Percentiles rank a stretch among this genome's conserved stretches.
Evolutionary conservation across 2,113 vertebrate genomes (phyloP).

Genomic region (Andinoacara biseriatus): DNA sequence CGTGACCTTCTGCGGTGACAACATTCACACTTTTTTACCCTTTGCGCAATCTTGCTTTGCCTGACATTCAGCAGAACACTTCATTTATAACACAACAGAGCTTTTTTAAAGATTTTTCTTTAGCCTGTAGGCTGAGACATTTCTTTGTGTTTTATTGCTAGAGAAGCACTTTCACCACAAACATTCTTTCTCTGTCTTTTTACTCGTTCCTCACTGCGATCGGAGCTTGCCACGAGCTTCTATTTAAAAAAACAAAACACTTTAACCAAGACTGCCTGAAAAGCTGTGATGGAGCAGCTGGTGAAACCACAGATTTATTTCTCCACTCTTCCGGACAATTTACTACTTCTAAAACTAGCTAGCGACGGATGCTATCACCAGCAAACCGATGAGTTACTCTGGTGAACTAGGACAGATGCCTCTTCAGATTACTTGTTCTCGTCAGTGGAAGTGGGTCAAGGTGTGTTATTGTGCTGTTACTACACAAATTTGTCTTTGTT

Average conservation of each 20-base stretch:
- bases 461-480: neutral
- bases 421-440: slow-evolving; percentile 44
- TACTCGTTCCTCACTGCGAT: slow-evolving; percentile 3
- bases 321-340: slow-evolving; percentile 42
- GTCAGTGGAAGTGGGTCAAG: slow-evolving; percentile 14
- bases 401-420: slow-evolving; percentile 41
- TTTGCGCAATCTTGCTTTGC: slow-evolving; percentile 5
- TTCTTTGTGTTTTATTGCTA: slow-evolving; percentile 24
- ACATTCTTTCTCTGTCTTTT: slow-evolving; percentile 2
- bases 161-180: slow-evolving; percentile 3
- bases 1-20: slow-evolving; percentile 65
- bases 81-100: slow-evolving; percentile 16
- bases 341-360: slow-evolving; percentile 13
- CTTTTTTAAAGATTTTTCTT: slow-evolving; percentile 26
- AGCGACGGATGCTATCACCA: slow-evolving; percentile 35
- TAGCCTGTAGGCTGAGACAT: slow-evolving; percentile 10
- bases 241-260: slow-evolving; percentile 3
- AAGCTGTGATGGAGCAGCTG: slow-evolving; percentile 32
- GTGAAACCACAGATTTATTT: slow-evolving; percentile 39
- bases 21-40: slow-evolving; percentile 35
- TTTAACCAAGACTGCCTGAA: slow-evolving; percentile 25
- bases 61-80: slow-evolving; percentile 19
- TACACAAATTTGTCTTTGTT: slow-evolving; percentile 6
- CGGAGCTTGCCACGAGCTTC: slow-evolving; percentile 17
- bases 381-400: slow-evolving; percentile 36